Base-by-base conservation (phyloP, 2,888 invertebrate genomes). In the Pristionchus entomophagus region DNA sequence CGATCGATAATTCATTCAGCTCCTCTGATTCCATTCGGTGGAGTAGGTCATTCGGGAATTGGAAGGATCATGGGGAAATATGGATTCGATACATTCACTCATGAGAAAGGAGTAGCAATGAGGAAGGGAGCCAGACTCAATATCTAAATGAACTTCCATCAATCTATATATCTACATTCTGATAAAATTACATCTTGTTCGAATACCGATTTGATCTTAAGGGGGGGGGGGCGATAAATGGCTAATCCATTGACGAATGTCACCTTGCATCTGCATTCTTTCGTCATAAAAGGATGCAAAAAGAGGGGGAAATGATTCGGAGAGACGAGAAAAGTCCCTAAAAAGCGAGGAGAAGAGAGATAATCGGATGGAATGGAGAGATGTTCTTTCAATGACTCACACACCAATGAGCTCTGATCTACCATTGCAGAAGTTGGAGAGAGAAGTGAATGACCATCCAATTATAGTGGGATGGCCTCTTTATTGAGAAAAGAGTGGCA, bases 41-140 rank as follows among this genome's bases (percentile, higher is more conserved):
- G 99, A 14, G 97, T 99, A 83, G 99, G 99, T 3, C 94, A 95
- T 91, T 97, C 97, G 94, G 99, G 99, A 62, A 96, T 97, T 95
- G 97, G 97, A 59, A 59, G 89, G 8, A 99, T 99, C 94, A 98
- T 98, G 94, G 99, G 99, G 85, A 94, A 94, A 88, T 51, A 78
- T 26, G 78, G 45, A 51, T 78, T 51, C 78, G 78, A 51, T 22
- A 29, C 51, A 6, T 78, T 51, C 22, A 78, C 49, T 6, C 49
- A 78, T 49, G 49, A 78, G 98, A 91, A 97, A 97, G 0, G 99
- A 98, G 91, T 90, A 6, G 78, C 78, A 17, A 49, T 51, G 78
- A 78, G 51, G 29, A 51, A 51, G 32, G 49, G 49, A 38, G 22
- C 41, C 6, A 69, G 38, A 19, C 22, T 69, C n/a, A n/a, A 29